Base-by-base conservation (phyloP, 1,140 invertebrate species). In the Eupeodes corollae region DNA sequence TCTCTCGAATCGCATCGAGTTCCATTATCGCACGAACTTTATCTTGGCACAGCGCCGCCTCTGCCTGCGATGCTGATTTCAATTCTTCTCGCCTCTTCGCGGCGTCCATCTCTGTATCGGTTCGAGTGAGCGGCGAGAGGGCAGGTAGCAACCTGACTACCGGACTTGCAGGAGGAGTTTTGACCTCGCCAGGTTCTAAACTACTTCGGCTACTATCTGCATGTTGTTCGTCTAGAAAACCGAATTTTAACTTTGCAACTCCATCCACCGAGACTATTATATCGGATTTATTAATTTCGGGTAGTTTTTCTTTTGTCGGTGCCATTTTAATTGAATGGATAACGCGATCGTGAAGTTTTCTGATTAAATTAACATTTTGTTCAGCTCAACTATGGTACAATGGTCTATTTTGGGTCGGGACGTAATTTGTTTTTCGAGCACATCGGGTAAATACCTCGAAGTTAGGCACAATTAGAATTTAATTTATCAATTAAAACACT, bases 151-250 rank as follows among this genome's bases (percentile, higher is more conserved):
- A 6, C 10, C 11, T 38, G 35, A 16, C n/a, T 5, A 14, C 40
- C 6, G 40, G 21, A 42, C 15, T 44, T 40, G 21, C 16, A 11
- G 63, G 63, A 18, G 63, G 63, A 19, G 63, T 66, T 35, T 61
- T 55, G 6, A 66, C 50, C 19, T 66, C 63, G n/a, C 63, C 63
- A 12, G 63, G 63, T 38, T 66, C 63, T 39, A 66, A 47, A 38
- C 58, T 64, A 37, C 53, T 60, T 32, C 63, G 62, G 8, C 53
- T 59, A 26, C 21, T 26, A 8, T 26, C 21, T 39, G 34, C 50
- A n/a, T 58, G 57, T 44, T 56, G 42, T 16, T 56, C 55, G 35
- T 58, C 54, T n/a, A 33, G 14, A 14, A 47, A 40, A 19, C 42
- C 18, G 31, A 50, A 45, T 6, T 35, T 46, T 16, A 50, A 46